A percentile compares a stretch with the other conserved stretches of the same genome.
Evolutionary conservation across 2,113 vertebrate genomes (phyloP).

Genomic region (Scartelaos histophorus): DNA sequence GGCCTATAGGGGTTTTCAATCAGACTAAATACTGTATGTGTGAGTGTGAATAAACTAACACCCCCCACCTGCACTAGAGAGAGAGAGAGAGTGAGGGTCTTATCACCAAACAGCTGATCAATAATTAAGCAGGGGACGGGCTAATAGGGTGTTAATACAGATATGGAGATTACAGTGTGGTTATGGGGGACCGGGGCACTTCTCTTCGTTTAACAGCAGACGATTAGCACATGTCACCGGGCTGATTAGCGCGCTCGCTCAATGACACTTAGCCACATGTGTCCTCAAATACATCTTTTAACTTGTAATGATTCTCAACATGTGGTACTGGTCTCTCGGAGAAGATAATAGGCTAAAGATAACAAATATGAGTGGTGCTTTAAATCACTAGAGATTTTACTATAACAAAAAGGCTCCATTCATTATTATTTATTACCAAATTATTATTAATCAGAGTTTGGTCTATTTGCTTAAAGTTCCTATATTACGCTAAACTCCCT

Average conservation of each 20-base stretch:
- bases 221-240: conserved; percentile 52
- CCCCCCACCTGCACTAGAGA: conserved; percentile 23
- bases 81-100: conserved; percentile 62
- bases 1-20: conserved; percentile 22
- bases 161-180: conserved; percentile 51
- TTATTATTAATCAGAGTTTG: no score
- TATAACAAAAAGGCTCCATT: neutral
- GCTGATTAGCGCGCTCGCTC: conserved; percentile 38
- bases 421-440: neutral
- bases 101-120: conserved; percentile 72
- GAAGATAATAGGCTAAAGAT: neutral
- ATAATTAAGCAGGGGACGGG: conserved; percentile 66
- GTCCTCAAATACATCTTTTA: neutral
- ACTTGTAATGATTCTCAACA: neutral
- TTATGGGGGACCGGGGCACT: conserved; percentile 28
- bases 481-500: no score
- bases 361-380: neutral
- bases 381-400: neutral
- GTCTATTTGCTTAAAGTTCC: no score
- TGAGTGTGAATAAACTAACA: conserved; percentile 39
- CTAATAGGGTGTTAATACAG: conserved; percentile 66
- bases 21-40: conserved; percentile 26
- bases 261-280: conserved; percentile 16
- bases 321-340: neutral
- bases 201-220: conserved; percentile 56